Percentiles rank a stretch among this genome's conserved stretches.
These are phyloP conservation scores for Drosophila merina DNA, from an alignment of 2,888 invertebrate species.

Conservation along the genomic window DNA sequence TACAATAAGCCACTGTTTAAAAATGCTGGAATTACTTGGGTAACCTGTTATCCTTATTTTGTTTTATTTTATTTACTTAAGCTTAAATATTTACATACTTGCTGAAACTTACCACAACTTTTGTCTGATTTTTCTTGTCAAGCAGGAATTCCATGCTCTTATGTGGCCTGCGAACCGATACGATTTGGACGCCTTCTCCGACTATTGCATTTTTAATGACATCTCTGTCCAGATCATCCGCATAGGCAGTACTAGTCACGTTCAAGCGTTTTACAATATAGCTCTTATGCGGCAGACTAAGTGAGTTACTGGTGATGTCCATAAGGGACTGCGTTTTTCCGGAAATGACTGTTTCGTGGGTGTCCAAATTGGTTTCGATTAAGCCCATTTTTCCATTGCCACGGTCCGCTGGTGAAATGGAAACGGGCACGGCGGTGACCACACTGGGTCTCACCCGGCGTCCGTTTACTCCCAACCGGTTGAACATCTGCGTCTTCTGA, in stretches of 20 bases:
- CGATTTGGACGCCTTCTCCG: constrained; percentile 79
- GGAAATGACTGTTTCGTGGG: constrained; percentile 87
- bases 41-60: too few relatives aligned
- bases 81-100: not conserved
- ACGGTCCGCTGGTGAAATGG: constrained; percentile 48
- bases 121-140: constrained; percentile 95
- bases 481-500: constrained; percentile 78
- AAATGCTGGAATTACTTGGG: not conserved
- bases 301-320: constrained; percentile 85
- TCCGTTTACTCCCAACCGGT: constrained; percentile 57
- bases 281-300: constrained; percentile 57
- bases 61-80: not conserved
- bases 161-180: constrained; percentile 87
- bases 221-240: constrained; percentile 71
- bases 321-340: constrained; percentile 88
- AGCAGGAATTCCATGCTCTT: constrained; percentile 98
- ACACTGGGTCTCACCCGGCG: constrained; percentile 50
- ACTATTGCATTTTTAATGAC: constrained; percentile 71
- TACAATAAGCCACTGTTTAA: not conserved
- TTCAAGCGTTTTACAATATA: constrained; percentile 73
- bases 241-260: constrained; percentile 62
- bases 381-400: constrained; percentile 86
- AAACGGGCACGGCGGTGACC: constrained; percentile 65
- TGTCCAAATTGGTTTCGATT: constrained; percentile 95
- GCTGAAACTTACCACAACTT: constrained; percentile 89